Base-by-base conservation (phyloP, 53 echinoderm and acorn worm genomes). In the Paelopatides confundens region DNA sequence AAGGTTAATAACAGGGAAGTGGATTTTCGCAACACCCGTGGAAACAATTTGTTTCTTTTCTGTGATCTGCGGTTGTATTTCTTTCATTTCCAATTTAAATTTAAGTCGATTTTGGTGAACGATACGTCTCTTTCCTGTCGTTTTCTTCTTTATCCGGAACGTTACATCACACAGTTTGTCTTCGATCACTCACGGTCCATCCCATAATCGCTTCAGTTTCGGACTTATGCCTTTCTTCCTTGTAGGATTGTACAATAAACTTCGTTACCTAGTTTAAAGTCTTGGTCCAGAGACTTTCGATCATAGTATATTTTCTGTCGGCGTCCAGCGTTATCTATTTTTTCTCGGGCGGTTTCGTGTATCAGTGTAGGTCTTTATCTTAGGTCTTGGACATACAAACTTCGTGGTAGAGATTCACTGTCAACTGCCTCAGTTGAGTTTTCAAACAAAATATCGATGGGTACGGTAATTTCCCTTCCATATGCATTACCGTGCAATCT, bases 151-250 rank as follows among this genome's bases (percentile, higher is more conserved):
- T n/a, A n/a, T n/a, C n/a, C n/a, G n/a, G n/a, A n/a, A n/a, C n/a
- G n/a, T n/a, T n/a, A n/a, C n/a, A n/a, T 76, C 76, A 47, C 76
- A 39, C 3, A 76, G 29, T 4, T 7, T 23, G 46, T 43, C 76
- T 0, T 0, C n/a, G 14, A 47, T 18, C 3, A 31, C 33, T 31
- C 53, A 81, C 30, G 81, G 81, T 8, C 81, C 81, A 31, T 81
- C 54, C 81, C 31, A 53, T 3, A 30, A 17, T 12, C 33, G 58
- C 32, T 5, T 5, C 62, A n/a, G n/a, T n/a, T n/a, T n/a, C n/a
- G n/a, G n/a, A n/a, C n/a, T n/a, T n/a, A n/a, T n/a, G n/a, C n/a
- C 81, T 37, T 50, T 53, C 52, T 81, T 81, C 58, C 33, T 81
- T 3, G 17, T 52, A 31, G 62, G 58, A 13, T 81, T 81, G 62